Conservation (phyloP, 2,113 vertebrate species). For the Fregata magnificens region DNA sequence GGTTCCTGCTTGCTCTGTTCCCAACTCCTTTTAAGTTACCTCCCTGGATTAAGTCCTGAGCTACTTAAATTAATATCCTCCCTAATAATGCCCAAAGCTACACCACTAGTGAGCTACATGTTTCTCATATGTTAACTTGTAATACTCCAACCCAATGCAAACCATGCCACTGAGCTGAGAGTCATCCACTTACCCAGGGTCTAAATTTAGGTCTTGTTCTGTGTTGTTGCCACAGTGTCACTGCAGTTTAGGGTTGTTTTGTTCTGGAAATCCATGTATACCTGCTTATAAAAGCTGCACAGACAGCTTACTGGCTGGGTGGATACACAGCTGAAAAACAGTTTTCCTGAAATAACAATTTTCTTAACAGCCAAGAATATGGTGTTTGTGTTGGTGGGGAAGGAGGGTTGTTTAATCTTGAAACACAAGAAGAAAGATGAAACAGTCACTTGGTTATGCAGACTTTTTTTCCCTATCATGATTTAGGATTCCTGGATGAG, state of each 20-base stretch:
- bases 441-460: background rate
- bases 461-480: background rate
- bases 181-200: background rate
- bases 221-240: background rate
- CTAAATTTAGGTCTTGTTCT: background rate
- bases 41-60: background rate
- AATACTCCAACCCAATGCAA: background rate
- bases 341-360: background rate
- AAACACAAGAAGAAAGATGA: background rate
- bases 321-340: background rate
- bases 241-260: background rate
- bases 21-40: background rate
- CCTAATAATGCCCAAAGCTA: background rate
- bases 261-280: background rate
- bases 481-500: background rate
- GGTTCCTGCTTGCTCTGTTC: background rate
- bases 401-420: background rate
- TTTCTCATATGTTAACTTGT: background rate
- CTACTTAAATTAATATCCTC: slow-evolving; percentile 13
- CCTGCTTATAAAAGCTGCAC: background rate
- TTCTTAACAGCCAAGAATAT: background rate
- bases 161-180: background rate
- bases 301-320: background rate
- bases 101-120: background rate
- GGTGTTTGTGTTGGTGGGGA: background rate